A percentile compares a stretch with the other conserved stretches of the same genome.
Conservation (phyloP, 2,113 vertebrate species). For the Poeciliopsis occidentalis region DNA sequence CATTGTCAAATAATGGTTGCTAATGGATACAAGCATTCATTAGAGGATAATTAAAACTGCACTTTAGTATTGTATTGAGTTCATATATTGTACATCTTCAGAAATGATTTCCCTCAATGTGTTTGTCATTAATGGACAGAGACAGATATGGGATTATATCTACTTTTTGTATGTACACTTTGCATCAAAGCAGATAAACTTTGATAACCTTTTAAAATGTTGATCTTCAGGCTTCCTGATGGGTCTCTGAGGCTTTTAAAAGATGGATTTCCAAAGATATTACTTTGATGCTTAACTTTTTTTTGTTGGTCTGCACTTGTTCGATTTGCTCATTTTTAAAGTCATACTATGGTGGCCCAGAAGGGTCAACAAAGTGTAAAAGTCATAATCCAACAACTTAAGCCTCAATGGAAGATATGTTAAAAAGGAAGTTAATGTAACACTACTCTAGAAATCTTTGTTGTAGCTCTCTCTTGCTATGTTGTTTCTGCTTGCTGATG, state of each 20-base stretch:
- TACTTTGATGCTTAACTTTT: too few species aligned
- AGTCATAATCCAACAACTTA: too few species aligned
- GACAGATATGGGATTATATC: neutral
- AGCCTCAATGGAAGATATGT: too few species aligned
- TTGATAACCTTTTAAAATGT: neutral
- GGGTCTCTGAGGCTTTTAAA: neutral
- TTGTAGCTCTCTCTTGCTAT: too few species aligned
- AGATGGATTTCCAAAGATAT: too few species aligned
- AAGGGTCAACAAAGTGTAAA: too few species aligned
- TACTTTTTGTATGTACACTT: neutral
- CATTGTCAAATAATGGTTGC: constrained; percentile 18
- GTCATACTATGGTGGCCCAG: neutral
- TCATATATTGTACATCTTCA: neutral
- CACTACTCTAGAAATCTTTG: too few species aligned
- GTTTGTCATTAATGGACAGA: neutral
- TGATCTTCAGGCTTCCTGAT: neutral
- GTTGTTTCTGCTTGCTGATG: too few species aligned
- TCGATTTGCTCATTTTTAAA: neutral
- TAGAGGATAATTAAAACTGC: constrained; percentile 13
- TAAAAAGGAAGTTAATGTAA: too few species aligned
- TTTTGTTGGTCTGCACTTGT: neutral
- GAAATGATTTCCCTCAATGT: neutral
- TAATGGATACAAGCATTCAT: constrained; percentile 36
- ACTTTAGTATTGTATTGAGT: neutral
- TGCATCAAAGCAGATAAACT: neutral